Base-by-base conservation (phyloP, 2,113 vertebrate species). In the Monopterus albus region DNA sequence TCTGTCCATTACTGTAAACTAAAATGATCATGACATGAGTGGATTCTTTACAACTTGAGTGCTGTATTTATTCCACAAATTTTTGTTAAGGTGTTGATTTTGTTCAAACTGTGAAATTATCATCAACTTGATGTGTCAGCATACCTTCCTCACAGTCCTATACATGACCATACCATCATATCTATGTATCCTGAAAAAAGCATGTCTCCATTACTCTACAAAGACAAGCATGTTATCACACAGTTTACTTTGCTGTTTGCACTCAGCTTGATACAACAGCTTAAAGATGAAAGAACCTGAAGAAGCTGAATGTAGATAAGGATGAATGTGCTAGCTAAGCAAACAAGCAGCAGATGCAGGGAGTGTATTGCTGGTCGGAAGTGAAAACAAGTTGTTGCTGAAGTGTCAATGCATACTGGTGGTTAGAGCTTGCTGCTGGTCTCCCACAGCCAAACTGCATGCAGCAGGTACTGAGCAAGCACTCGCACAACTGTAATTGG, bases 401-500 rank as follows among this genome's bases (percentile, higher is more conserved):
- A 75, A 76, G 68, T 20, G 43, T n/a, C 7, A 25, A 50, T 7
- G 71, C 77, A 64, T 10, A 65, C 47, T 36, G 62, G 73, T 75
- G 65, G 7, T 38, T 26, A 12, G 9, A 56, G 43, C 43, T 38
- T 0, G 1, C 50, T 21, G 47, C 40, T 4, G 33, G 26, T 66
- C 36, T 69, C 18, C 39, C 49, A 42, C 52, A 33, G 47, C 3
- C 0, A 39, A 6, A 49, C 38, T 2, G 4, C 49, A 60, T 12
- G 46, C 42, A 33, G 78, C 85, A 83, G 84, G 79, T 86, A 84
- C 43, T 3, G 53, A 38, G 40, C 65, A 64, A 55, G 39, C 65
- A 50, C 75, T 49, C 46, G 42, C 79, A 50, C 79, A 69, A 65
- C 49, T 75, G 78, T 85, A 87, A 89, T 74, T 83, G 83, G 61